These are phyloP conservation scores for Hemibagrus wyckioides DNA, from an alignment of 2,113 vertebrate genomes.

Conservation along the genomic window DNA sequence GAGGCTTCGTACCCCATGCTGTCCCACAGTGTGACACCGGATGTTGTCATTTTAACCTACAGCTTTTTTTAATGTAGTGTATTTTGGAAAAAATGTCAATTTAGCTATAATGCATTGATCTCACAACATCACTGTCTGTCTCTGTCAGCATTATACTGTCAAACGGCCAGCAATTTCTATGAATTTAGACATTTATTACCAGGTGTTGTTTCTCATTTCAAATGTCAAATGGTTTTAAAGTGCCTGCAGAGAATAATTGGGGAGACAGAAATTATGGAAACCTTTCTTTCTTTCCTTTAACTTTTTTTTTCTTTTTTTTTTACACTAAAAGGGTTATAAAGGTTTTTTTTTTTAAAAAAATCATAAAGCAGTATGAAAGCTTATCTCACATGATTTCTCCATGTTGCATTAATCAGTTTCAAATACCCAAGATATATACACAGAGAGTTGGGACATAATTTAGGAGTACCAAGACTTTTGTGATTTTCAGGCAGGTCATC, in stretches of 20 bases:
- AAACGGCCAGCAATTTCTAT: conserved; percentile 28
- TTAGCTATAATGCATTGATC: conserved; percentile 26
- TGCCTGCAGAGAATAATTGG: neutral
- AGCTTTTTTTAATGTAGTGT: neutral
- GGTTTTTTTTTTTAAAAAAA: too few species aligned
- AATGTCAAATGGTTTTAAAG: conserved; percentile 37
- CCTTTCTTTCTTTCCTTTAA: neutral
- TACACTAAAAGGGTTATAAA: neutral
- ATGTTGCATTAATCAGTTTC: neutral
- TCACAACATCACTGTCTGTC: neutral
- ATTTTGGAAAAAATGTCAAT: conserved; percentile 40
- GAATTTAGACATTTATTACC: neutral
- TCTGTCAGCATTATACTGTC: conserved; percentile 22
- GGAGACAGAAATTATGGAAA: conserved; percentile 13
- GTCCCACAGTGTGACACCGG: conserved; percentile 11
- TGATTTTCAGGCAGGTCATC: neutral
- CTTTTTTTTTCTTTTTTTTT: neutral
- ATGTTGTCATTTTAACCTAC: conserved; percentile 22
- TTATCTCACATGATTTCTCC: neutral
- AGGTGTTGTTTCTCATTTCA: conserved; percentile 19
- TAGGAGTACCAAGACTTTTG: neutral
- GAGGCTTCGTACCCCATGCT: neutral
- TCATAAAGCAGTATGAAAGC: neutral
- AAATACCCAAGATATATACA: neutral
- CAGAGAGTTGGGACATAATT: neutral